These are phyloP conservation scores for Plecotus auritus DNA, from an alignment of 2,113 vertebrate species.

Conservation along the genomic window DNA sequence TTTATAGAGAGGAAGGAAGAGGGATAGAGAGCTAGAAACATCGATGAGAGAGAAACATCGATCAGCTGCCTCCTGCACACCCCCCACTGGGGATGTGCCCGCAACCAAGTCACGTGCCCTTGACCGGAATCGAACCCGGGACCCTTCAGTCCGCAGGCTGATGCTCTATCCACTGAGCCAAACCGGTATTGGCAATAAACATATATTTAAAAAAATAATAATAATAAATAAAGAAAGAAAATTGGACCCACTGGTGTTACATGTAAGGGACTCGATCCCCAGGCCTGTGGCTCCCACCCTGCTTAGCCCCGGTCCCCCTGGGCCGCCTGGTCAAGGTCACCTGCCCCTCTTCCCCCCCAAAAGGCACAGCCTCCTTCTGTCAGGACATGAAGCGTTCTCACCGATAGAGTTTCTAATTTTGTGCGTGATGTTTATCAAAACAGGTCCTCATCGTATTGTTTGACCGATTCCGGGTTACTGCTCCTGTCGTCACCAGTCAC, in stretches of 20 bases:
- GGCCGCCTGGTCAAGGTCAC: no score
- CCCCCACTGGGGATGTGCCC: no score
- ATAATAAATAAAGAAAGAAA: neutral
- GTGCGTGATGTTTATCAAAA: neutral
- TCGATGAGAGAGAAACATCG: no score
- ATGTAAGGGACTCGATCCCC: neutral
- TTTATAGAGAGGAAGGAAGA: no score
- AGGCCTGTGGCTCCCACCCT: neutral
- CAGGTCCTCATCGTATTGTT: neutral
- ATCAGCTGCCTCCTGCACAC: no score
- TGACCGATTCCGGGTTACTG: neutral
- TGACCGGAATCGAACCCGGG: no score
- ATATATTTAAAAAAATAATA: no score
- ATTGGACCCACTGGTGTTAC: fast-evolving
- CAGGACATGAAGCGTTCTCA: neutral
- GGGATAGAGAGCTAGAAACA: no score
- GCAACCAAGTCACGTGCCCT: no score
- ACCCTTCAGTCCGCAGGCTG: no score
- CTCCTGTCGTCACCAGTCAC: neutral
- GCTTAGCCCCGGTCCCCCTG: neutral
- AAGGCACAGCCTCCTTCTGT: neutral
- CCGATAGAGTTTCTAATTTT: neutral
- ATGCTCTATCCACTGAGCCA: no score
- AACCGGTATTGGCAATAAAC: no score
- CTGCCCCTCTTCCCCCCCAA: fast-evolving